Conservation (phyloP, 2,797 vertebrate genomes). For the Echiichthys vipera region DNA sequence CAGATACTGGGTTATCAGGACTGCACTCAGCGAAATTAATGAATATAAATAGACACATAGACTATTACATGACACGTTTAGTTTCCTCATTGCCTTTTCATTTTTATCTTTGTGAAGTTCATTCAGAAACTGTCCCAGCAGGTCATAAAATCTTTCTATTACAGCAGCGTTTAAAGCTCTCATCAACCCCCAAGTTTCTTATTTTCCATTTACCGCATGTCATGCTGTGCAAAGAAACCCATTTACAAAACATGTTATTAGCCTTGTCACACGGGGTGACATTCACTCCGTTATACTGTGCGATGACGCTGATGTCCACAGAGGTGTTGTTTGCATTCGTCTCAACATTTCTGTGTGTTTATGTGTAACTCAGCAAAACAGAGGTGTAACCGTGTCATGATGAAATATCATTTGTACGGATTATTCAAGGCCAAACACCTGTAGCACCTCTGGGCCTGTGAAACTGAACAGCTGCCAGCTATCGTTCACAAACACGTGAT, state of each 20-base stretch:
- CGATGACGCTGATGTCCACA: slow-evolving; percentile 1
- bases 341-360: slow-evolving; percentile 5
- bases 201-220: slow-evolving; percentile 46
- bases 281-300: slow-evolving; percentile 7
- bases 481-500: background rate
- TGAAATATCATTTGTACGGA: background rate
- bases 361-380: background rate
- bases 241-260: slow-evolving; percentile 33
- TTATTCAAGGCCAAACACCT: background rate
- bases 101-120: slow-evolving; percentile 10
- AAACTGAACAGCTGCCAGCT: background rate
- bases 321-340: slow-evolving; percentile 11
- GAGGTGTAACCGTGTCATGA: background rate
- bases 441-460: background rate
- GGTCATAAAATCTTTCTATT: slow-evolving; percentile 7
- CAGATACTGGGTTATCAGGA: slow-evolving; percentile 1
- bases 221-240: slow-evolving; percentile 27
- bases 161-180: slow-evolving; percentile 18
- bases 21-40: background rate
- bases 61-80: background rate
- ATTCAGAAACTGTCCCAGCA: background rate
- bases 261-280: slow-evolving; percentile 19
- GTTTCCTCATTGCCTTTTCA: background rate
- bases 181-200: slow-evolving; percentile 13
- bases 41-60: background rate